A percentile compares a stretch with the other conserved stretches of the same genome.
Conservation (phyloP, 2,888 invertebrate species). For the Epicampocera succincta region DNA sequence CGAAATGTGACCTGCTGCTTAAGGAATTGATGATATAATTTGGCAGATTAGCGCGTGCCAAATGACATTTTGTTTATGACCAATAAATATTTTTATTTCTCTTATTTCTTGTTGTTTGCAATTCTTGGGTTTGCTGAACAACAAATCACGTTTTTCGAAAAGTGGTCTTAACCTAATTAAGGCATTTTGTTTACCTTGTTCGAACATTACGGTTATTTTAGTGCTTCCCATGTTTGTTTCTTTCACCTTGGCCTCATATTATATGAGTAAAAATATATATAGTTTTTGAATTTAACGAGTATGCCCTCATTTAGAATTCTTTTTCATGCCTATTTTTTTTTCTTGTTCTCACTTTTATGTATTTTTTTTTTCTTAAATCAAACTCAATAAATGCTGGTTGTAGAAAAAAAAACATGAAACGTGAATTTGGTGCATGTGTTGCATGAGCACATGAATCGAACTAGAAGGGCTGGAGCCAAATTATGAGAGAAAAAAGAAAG, state of each 20-base stretch:
- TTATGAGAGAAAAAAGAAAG: neutral
- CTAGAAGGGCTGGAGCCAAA: too few species aligned
- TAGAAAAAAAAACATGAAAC: slow-evolving; percentile 16
- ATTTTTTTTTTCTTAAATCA: slow-evolving; percentile 49
- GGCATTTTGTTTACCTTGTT: slow-evolving; percentile 12
- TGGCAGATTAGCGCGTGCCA: slow-evolving; percentile 30
- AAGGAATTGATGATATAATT: slow-evolving; percentile 33
- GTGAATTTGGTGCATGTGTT: slow-evolving; percentile 25
- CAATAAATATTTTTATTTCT: slow-evolving; percentile 34
- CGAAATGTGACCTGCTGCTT: too few species aligned
- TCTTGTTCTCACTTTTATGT: slow-evolving; percentile 10
- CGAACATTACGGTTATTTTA: slow-evolving; percentile 6
- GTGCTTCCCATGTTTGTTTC: slow-evolving; percentile 39
- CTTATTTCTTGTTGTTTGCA: slow-evolving; percentile 5
- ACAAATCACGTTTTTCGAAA: slow-evolving; percentile 48
- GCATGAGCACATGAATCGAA: neutral
- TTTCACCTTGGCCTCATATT: slow-evolving; percentile 68
- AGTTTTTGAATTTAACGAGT: slow-evolving; percentile 6
- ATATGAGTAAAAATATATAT: neutral
- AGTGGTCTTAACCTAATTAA: slow-evolving; percentile 58
- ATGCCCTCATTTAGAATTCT: slow-evolving; percentile 55
- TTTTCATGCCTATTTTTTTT: slow-evolving; percentile 27
- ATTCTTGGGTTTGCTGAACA: slow-evolving; percentile 3
- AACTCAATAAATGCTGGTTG: too few species aligned
- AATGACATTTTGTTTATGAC: slow-evolving; percentile 13